A percentile compares a stretch with the other conserved stretches of the same genome.
Conservation (phyloP, 2,797 vertebrate genomes). For the Hemitrygon akajei region DNA sequence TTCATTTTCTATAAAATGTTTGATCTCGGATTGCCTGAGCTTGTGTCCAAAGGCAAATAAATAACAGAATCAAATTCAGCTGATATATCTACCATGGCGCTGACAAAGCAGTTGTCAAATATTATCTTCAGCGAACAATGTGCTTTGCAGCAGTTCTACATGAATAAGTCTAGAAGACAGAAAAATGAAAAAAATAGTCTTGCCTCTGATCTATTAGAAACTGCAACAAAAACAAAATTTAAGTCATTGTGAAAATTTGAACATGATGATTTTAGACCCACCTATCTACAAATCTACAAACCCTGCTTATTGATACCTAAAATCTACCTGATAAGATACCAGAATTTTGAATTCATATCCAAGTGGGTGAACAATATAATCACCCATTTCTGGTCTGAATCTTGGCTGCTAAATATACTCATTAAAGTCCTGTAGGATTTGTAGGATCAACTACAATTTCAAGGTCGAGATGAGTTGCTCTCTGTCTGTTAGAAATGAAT, state of each 20-base stretch:
- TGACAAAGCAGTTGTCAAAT: no score
- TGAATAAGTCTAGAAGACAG: neutral
- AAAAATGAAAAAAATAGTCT: neutral
- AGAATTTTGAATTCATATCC: no score
- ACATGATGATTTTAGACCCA: neutral
- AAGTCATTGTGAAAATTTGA: neutral
- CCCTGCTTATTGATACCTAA: neutral
- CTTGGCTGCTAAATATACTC: neutral
- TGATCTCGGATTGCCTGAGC: neutral
- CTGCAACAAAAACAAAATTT: neutral
- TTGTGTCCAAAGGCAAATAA: slow-evolving; percentile 3
- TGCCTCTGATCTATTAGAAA: neutral
- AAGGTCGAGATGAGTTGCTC: neutral
- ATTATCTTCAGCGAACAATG: no score
- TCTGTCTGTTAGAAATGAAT: neutral
- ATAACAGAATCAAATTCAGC: no score
- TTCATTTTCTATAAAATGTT: neutral
- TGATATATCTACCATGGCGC: neutral
- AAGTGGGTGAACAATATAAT: neutral
- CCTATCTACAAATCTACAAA: neutral
- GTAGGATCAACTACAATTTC: neutral
- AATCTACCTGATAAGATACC: neutral
- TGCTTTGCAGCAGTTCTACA: neutral
- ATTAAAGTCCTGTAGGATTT: neutral
- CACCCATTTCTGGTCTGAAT: neutral